Conservation (phyloP, 2,797 vertebrate species). For the Gadopsis marmoratus region DNA sequence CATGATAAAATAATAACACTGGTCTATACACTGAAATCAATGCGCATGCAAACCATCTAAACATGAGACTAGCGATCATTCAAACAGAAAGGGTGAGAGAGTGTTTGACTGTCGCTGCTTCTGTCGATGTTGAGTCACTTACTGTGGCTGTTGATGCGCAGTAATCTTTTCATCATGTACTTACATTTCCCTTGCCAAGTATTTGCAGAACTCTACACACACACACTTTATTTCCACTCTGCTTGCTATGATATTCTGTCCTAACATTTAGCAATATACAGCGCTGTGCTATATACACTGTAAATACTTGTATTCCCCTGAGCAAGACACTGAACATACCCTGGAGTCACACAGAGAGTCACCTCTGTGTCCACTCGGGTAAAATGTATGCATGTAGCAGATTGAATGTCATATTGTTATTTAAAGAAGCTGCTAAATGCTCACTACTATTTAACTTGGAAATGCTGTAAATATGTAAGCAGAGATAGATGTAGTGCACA, state of each 20-base stretch:
- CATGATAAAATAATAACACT: slow-evolving; percentile 73
- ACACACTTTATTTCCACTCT: slow-evolving; percentile 8
- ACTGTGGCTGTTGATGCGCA: slow-evolving; percentile 29
- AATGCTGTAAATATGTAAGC: background rate
- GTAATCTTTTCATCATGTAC: slow-evolving; percentile 41
- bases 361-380: background rate
- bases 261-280: background rate
- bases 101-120: slow-evolving; percentile 23
- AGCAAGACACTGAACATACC: background rate
- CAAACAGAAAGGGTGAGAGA: slow-evolving; percentile 40
- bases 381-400: background rate
- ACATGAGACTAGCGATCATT: slow-evolving; percentile 49
- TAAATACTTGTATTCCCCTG: slow-evolving; percentile 4
- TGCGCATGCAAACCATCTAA: slow-evolving; percentile 48
- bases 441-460: background rate
- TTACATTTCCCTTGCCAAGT: slow-evolving; percentile 34
- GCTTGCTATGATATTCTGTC: background rate
- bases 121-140: slow-evolving; percentile 32
- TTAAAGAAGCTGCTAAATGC: slow-evolving; percentile 3
- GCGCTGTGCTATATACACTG: background rate
- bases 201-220: slow-evolving; percentile 16
- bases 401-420: background rate
- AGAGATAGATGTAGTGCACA: background rate
- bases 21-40: slow-evolving; percentile 62
- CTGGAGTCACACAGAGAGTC: background rate